Evolutionary conservation across 2,113 vertebrate genomes (phyloP).

Genomic region (Machaerirhynchus nigripectus): DNA sequence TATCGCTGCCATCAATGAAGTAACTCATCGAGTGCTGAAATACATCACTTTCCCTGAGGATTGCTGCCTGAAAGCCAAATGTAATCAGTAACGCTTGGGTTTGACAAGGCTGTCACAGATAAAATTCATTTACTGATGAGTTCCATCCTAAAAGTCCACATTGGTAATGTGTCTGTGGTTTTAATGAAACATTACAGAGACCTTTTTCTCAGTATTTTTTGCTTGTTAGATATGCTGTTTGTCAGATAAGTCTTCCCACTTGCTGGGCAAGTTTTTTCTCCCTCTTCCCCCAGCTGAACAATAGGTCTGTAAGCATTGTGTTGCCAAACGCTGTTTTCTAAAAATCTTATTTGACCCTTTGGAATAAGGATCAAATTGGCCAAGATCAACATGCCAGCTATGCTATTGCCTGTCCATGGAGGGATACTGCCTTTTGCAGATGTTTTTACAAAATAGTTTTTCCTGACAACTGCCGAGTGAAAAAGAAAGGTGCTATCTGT

Average conservation of each 20-base stretch:
- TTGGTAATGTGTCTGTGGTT: not conserved
- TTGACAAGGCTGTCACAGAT: constrained; percentile 54
- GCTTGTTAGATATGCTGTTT: not conserved
- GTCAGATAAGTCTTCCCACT: not conserved
- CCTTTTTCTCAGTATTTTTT: not conserved
- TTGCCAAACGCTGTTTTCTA: not conserved
- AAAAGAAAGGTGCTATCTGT: not conserved
- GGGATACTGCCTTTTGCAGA: not conserved
- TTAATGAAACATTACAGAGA: not conserved
- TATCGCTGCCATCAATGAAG: constrained; percentile 30
- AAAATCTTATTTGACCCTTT: not conserved
- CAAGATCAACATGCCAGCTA: not conserved
- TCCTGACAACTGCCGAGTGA: not conserved
- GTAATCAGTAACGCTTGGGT: constrained; percentile 44
- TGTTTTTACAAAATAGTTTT: not conserved
- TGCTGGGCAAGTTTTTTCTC: not conserved
- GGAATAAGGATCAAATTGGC: not conserved
- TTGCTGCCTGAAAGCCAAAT: constrained; percentile 58
- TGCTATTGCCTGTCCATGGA: not conserved
- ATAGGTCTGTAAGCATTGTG: not conserved
- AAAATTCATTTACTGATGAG: constrained; percentile 57
- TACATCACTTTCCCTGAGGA: constrained; percentile 53
- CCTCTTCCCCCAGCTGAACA: not conserved
- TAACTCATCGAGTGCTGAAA: constrained; percentile 52
- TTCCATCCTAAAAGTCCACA: constrained; percentile 26